These are phyloP conservation scores for Psammodynastes pulverulentus DNA, from an alignment of 2,113 vertebrate species.

Conservation along the genomic window DNA sequence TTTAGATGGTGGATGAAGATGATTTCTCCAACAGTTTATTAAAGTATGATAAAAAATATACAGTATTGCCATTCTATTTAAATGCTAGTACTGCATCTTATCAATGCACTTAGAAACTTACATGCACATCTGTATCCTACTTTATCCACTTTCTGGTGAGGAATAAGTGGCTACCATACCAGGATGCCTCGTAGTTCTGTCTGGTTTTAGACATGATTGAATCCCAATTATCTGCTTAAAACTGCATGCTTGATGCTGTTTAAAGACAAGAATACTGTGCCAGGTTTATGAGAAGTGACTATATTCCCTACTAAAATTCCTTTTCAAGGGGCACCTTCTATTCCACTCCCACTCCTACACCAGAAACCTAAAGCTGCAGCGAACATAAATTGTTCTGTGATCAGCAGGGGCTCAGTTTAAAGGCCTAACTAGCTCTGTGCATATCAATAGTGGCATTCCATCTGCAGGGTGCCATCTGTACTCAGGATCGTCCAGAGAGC, in stretches of 20 bases:
- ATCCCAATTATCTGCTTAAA: neutral
- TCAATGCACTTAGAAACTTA: neutral
- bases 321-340: slow-evolving; percentile 37
- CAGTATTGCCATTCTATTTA: neutral
- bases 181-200: neutral
- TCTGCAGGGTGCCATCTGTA: slow-evolving; percentile 66
- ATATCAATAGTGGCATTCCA: slow-evolving; percentile 63
- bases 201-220: neutral
- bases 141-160: neutral
- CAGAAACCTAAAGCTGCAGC: slow-evolving; percentile 51
- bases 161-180: neutral
- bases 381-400: slow-evolving; percentile 63
- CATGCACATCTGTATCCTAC: neutral
- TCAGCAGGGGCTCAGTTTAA: slow-evolving; percentile 61
- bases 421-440: slow-evolving; percentile 59
- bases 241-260: slow-evolving; percentile 3
- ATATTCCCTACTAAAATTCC: slow-evolving; percentile 28
- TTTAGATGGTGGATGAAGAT: neutral
- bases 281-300: slow-evolving; percentile 19
- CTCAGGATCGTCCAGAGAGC: slow-evolving; percentile 54
- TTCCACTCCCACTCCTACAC: slow-evolving; percentile 27
- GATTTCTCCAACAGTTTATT: neutral
- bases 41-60: neutral
- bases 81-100: neutral
- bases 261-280: neutral